These are phyloP conservation scores for Micromussa lordhowensis DNA, from an alignment of 92 coral and sea anemone genomes.

Conservation along the genomic window DNA sequence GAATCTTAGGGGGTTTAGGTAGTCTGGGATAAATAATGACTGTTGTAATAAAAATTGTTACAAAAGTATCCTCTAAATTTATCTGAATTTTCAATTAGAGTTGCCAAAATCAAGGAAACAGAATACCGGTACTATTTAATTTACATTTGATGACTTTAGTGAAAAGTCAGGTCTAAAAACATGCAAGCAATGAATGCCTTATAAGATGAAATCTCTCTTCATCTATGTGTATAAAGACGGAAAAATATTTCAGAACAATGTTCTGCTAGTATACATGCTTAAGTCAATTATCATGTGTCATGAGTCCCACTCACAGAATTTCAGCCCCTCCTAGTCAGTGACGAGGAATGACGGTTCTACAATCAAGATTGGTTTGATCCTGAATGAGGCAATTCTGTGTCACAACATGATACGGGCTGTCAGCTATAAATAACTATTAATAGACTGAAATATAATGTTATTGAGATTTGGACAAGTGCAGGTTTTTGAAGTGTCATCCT, in stretches of 20 bases:
- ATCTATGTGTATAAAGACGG: background rate
- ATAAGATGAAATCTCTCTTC: background rate
- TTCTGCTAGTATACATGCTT: background rate
- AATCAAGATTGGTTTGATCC: background rate
- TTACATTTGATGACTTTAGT: background rate
- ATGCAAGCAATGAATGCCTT: background rate
- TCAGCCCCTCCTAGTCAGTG: background rate
- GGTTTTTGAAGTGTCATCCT: background rate
- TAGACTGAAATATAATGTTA: too few relatives aligned
- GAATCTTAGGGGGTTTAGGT: background rate
- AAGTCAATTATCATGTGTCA: background rate
- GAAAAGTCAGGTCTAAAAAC: background rate
- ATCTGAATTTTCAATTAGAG: background rate
- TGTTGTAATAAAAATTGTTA: background rate
- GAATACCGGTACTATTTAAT: background rate
- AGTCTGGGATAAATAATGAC: background rate
- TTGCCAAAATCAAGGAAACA: background rate
- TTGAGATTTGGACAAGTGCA: background rate
- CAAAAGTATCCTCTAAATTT: background rate
- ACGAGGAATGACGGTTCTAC: background rate
- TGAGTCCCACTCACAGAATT: background rate
- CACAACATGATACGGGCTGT: background rate
- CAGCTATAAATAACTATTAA: too few relatives aligned
- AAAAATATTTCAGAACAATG: background rate
- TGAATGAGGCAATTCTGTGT: background rate